phyloP scores from a whole-genome alignment of 1,140 invertebrate genomes.

The Plodia interpunctella region DNA sequence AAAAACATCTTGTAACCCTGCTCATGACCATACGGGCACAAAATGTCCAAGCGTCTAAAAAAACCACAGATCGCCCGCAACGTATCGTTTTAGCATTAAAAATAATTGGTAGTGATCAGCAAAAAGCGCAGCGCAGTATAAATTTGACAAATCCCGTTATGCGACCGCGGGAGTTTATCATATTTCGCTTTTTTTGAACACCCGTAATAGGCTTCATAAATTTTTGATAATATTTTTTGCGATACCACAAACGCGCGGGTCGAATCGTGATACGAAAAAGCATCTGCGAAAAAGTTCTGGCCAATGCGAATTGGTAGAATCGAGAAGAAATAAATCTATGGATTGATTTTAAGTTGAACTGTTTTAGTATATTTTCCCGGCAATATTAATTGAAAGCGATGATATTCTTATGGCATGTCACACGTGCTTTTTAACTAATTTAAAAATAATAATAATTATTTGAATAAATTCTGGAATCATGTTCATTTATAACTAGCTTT shows the following conservation, averaged over 20 bases:
- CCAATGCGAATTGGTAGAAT: background rate
- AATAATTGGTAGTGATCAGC: slow-evolving; percentile 51
- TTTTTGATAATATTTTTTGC: slow-evolving; percentile 66
- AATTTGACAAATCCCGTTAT: slow-evolving; percentile 61
- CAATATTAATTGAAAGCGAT: too few relatives aligned
- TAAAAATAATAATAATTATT: too few relatives aligned
- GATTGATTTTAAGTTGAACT: background rate
- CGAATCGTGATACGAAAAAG: background rate
- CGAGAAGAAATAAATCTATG: background rate
- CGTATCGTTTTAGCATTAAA: slow-evolving; percentile 41
- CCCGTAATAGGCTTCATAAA: slow-evolving; percentile 66
- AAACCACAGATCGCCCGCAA: slow-evolving; percentile 3
- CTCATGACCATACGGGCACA: background rate
- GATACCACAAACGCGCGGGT: background rate
- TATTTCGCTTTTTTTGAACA: slow-evolving; percentile 57
- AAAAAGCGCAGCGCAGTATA: slow-evolving; percentile 48
- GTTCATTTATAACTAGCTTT: too few relatives aligned
- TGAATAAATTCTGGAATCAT: too few relatives aligned
- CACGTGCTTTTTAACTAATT: too few relatives aligned
- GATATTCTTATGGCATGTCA: too few relatives aligned
- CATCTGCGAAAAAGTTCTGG: background rate
- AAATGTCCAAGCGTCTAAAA: slow-evolving; percentile 5
- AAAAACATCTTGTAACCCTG: background rate
- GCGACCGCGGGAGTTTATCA: slow-evolving; percentile 50
- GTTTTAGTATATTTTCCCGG: too few relatives aligned